Evolutionary conservation across 2,113 vertebrate species (phyloP).

Genomic region (Columba janthina): DNA sequence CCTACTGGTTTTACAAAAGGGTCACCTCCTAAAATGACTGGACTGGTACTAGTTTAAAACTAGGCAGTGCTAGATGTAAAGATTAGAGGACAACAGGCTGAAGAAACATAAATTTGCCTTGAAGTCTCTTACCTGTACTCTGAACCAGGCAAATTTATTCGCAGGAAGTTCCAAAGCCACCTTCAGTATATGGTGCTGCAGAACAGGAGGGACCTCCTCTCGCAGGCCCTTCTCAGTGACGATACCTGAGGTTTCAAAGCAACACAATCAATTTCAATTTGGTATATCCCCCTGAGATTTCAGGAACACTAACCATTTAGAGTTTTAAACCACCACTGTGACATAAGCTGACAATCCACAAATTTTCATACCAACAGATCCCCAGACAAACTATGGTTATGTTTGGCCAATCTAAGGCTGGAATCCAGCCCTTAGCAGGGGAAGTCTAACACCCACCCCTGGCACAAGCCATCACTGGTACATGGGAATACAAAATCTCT

Average conservation of each 20-base stretch:
- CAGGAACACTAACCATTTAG: neutral
- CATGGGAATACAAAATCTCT: neutral
- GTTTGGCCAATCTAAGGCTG: neutral
- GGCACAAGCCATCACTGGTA: neutral
- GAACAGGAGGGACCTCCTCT: conserved; percentile 82
- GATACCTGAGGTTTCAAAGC: conserved; percentile 75
- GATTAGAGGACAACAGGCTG: neutral
- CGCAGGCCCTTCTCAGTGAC: conserved; percentile 84
- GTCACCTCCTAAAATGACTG: neutral
- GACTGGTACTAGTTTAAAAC: neutral
- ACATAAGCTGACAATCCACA: neutral
- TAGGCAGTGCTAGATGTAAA: neutral
- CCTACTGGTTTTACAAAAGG: neutral
- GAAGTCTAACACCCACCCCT: neutral
- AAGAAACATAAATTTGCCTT: neutral
- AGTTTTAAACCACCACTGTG: neutral
- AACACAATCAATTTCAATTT: neutral
- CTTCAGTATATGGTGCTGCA: conserved; percentile 90
- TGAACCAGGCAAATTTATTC: conserved; percentile 94
- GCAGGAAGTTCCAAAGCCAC: conserved; percentile 91
- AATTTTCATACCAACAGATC: neutral
- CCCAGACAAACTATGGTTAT: neutral
- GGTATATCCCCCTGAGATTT: neutral
- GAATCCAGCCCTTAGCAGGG: neutral
- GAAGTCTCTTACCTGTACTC: conserved; percentile 80